Conservation (phyloP, 2,797 vertebrate genomes). For the Huso huso region DNA sequence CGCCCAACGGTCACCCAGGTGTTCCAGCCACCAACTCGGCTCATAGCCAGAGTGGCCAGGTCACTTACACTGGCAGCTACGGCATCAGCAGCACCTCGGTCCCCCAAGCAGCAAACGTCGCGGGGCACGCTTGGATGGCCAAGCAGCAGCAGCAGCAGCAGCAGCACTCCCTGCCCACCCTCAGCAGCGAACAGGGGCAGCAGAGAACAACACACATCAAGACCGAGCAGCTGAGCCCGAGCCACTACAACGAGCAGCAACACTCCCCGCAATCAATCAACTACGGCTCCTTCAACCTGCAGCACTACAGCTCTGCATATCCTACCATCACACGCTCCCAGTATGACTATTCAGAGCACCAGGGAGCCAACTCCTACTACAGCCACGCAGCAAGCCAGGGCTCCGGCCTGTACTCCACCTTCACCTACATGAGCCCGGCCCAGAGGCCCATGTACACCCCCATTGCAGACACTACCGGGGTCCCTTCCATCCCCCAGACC, state of each 20-base stretch:
- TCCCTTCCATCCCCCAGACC: slow-evolving; percentile 85
- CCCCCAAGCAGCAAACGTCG: slow-evolving; percentile 31
- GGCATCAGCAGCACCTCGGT: slow-evolving; percentile 64
- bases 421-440: slow-evolving; percentile 87
- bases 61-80: slow-evolving; percentile 69
- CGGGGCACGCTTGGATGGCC: slow-evolving; percentile 77
- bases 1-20: slow-evolving; percentile 80
- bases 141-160: slow-evolving; percentile 68
- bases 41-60: slow-evolving; percentile 50
- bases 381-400: slow-evolving; percentile 78
- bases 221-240: slow-evolving; percentile 93
- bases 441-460: slow-evolving; percentile 96
- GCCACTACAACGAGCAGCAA: slow-evolving; percentile 92
- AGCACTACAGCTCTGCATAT: slow-evolving; percentile 87
- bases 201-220: slow-evolving; percentile 92
- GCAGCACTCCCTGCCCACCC: slow-evolving; percentile 49
- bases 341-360: slow-evolving; percentile 90
- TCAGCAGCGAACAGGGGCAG: slow-evolving; percentile 65
- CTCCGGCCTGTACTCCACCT: slow-evolving; percentile 79
- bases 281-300: slow-evolving; percentile 90
- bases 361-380: slow-evolving; percentile 84
- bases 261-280: slow-evolving; percentile 81
- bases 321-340: slow-evolving; percentile 81
- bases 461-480: slow-evolving; percentile 82
- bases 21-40: slow-evolving; percentile 34